Evolutionary conservation across 1,140 invertebrate species (phyloP).

Genomic region (Drosophila pachea): DNA sequence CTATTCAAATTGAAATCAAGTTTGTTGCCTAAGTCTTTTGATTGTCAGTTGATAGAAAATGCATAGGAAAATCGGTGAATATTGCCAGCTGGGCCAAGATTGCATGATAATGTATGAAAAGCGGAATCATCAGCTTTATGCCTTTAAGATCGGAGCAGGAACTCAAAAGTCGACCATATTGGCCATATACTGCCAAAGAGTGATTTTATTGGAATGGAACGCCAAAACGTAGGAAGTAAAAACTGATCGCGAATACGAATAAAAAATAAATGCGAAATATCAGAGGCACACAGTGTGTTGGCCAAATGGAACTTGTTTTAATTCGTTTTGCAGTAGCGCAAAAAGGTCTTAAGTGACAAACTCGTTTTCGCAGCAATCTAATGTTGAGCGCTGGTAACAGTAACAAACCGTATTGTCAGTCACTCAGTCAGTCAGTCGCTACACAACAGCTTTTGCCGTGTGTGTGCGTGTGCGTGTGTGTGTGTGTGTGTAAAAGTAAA

Average conservation of each 20-base stretch:
- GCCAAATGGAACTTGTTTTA: conserved; percentile 64
- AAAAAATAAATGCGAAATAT: conserved; percentile 40
- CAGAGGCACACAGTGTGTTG: conserved; percentile 29
- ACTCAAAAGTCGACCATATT: conserved; percentile 25
- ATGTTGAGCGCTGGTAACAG: conserved; percentile 44
- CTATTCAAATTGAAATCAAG: no score
- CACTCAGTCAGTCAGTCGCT: conserved; percentile 28
- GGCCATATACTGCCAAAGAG: background rate
- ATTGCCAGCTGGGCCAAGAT: background rate
- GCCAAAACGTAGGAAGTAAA: conserved; percentile 47
- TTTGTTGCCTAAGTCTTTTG: conserved; percentile 39
- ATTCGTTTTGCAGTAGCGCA: conserved; percentile 69
- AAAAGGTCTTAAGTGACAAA: conserved; percentile 74
- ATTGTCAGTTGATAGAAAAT: no score
- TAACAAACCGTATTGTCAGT: conserved; percentile 29
- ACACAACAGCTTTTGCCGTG: no score
- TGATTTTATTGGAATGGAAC: conserved; percentile 30
- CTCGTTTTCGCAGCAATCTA: conserved; percentile 63
- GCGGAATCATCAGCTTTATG: background rate
- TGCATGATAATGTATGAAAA: background rate
- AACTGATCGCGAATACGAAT: conserved; percentile 20
- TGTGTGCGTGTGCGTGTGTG: no score
- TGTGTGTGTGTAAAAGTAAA: conserved; percentile 74
- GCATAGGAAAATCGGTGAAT: no score
- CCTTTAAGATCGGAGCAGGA: conserved; percentile 24